phyloP scores from a whole-genome alignment of 2,888 invertebrate species.

The Acanthopleura granulata region DNA sequence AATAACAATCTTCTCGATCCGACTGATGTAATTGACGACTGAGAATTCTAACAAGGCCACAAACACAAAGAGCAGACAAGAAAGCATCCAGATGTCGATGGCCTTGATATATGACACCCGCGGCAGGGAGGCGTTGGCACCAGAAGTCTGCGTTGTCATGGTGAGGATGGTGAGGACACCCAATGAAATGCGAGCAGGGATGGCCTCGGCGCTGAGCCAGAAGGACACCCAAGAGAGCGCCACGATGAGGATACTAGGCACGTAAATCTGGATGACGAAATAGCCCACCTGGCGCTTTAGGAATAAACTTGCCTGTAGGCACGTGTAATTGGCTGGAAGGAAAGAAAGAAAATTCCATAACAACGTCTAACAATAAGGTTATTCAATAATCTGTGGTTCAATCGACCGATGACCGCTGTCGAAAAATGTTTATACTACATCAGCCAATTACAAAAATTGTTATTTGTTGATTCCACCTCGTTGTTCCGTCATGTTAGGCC shows the following conservation, averaged over 20 bases:
- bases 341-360: too few relatives aligned
- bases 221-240: slow-evolving; percentile 98
- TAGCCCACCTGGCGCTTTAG: slow-evolving; percentile 87
- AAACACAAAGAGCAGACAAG: slow-evolving; percentile 91
- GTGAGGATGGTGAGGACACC: slow-evolving; percentile 84
- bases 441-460: too few relatives aligned
- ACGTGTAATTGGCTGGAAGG: slow-evolving; percentile 63
- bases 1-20: background rate
- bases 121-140: slow-evolving; percentile 89
- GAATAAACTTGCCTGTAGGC: slow-evolving; percentile 88
- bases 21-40: slow-evolving; percentile 77
- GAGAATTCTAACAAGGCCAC: slow-evolving; percentile 85
- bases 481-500: too few relatives aligned
- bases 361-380: too few relatives aligned
- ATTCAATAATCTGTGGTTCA: too few relatives aligned
- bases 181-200: slow-evolving; percentile 89
- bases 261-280: slow-evolving; percentile 92
- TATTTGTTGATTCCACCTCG: too few relatives aligned
- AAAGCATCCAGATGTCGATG: slow-evolving; percentile 75
- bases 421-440: too few relatives aligned
- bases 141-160: slow-evolving; percentile 89
- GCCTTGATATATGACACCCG: slow-evolving; percentile 94
- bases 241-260: slow-evolving; percentile 90
- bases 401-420: too few relatives aligned
- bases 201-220: slow-evolving; percentile 89